Percentiles rank a stretch among this genome's conserved stretches.
phyloP scores from a whole-genome alignment of 2,113 vertebrate species.

The Percopsis transmontana region DNA sequence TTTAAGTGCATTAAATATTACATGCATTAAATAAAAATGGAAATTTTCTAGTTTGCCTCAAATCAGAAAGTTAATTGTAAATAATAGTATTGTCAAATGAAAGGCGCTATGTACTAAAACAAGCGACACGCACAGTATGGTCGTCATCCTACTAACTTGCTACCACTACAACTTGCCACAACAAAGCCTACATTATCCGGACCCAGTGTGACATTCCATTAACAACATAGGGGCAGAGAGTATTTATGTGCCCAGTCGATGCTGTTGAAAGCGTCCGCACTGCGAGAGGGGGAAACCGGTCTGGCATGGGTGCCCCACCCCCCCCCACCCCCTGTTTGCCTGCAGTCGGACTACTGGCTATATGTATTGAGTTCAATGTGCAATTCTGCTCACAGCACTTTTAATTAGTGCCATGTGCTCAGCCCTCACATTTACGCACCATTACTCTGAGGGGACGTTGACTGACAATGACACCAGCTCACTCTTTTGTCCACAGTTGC shows the following conservation, averaged over 20 bases:
- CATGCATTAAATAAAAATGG: not conserved
- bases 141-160: conserved; percentile 58
- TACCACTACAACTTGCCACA: conserved; percentile 34
- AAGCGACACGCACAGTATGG: conserved; percentile 31
- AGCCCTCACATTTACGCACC: conserved; percentile 70
- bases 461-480: conserved; percentile 60
- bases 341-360: conserved; percentile 42
- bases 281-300: conserved; percentile 40
- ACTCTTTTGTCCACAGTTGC: conserved; percentile 33
- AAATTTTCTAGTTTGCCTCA: not conserved
- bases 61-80: not conserved
- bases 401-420: conserved; percentile 79
- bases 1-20: not conserved
- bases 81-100: not conserved
- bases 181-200: conserved; percentile 58
- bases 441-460: conserved; percentile 75
- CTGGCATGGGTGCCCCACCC: conserved; percentile 23
- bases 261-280: conserved; percentile 61
- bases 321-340: conserved; percentile 25
- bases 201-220: conserved; percentile 62
- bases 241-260: conserved; percentile 64
- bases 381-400: conserved; percentile 67
- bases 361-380: conserved; percentile 64
- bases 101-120: conserved; percentile 33
- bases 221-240: conserved; percentile 57